Evolutionary conservation across 2,113 vertebrate genomes (phyloP).

Genomic region (Ochotona curzoniae): DNA sequence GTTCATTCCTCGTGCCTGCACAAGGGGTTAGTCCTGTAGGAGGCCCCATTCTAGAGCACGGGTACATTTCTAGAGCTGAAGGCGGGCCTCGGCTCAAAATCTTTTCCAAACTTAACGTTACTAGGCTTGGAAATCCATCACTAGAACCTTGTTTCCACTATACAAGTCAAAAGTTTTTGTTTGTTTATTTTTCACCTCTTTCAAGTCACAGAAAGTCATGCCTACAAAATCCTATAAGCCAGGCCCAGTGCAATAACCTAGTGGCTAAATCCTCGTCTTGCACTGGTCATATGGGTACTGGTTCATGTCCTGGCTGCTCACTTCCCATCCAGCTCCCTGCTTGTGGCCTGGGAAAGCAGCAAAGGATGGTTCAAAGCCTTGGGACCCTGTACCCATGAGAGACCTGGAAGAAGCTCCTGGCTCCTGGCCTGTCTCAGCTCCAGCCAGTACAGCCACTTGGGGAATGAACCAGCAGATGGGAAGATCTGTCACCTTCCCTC

Average conservation of each 20-base stretch:
- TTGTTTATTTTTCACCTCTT: background rate
- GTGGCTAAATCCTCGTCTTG: background rate
- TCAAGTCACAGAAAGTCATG: background rate
- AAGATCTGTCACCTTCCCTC: background rate
- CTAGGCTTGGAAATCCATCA: background rate
- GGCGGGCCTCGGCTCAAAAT: background rate
- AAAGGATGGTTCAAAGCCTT: too few relatives aligned
- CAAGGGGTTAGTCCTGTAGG: background rate
- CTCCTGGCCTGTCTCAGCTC: too few relatives aligned
- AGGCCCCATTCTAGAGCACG: too few relatives aligned
- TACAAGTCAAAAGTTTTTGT: background rate
- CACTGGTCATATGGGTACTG: too few relatives aligned
- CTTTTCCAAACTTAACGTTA: background rate
- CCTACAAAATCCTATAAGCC: rapidly evolving
- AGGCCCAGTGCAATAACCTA: background rate
- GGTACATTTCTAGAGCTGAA: background rate
- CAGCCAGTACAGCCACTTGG: too few relatives aligned
- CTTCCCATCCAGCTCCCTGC: too few relatives aligned
- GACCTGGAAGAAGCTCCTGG: too few relatives aligned
- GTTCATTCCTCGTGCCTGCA: background rate
- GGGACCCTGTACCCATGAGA: too few relatives aligned
- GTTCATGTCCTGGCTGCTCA: too few relatives aligned
- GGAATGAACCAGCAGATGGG: background rate
- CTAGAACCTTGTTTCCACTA: background rate
- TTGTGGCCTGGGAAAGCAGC: too few relatives aligned